phyloP scores from a whole-genome alignment of 2,113 vertebrate genomes.

The Corydoras maculifer region DNA sequence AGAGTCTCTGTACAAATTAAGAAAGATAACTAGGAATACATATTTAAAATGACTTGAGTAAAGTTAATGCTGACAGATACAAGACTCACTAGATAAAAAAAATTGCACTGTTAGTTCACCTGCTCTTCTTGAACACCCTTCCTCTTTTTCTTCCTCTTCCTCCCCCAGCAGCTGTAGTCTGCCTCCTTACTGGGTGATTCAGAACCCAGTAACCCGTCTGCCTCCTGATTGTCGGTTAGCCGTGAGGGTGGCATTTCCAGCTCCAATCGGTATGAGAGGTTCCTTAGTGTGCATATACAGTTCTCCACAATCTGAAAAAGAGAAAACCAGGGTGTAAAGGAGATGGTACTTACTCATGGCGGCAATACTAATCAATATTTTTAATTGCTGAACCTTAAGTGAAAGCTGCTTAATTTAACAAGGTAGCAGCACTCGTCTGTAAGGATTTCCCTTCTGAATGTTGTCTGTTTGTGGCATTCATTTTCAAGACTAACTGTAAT shows the following conservation, averaged over 20 bases:
- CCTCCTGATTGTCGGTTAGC: constrained; percentile 76
- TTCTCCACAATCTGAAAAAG: constrained; percentile 89
- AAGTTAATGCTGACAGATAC: neutral
- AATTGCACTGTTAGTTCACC: constrained; percentile 50
- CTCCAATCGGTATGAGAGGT: constrained; percentile 92
- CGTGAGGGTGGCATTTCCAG: constrained; percentile 38
- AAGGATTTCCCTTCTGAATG: too few relatives aligned
- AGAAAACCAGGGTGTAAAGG: neutral
- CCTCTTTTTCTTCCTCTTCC: constrained; percentile 97
- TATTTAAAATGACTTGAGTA: too few relatives aligned
- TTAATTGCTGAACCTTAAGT: neutral
- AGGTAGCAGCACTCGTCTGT: too few relatives aligned
- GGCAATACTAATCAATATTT: neutral
- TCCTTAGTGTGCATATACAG: constrained; percentile 92
- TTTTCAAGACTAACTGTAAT: too few relatives aligned
- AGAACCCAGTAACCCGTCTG: constrained; percentile 80
- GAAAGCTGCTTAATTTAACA: too few relatives aligned
- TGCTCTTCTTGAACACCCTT: constrained; percentile 81
- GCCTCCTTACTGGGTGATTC: constrained; percentile 88
- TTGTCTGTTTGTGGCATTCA: too few relatives aligned
- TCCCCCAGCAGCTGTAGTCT: constrained; percentile 91
- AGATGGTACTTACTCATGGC: neutral
- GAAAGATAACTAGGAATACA: too few relatives aligned
- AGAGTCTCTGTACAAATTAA: too few relatives aligned
- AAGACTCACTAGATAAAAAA: too few relatives aligned